Percentiles rank a stretch among this genome's conserved stretches.
Evolutionary conservation across 2,888 invertebrate species (phyloP).

Genomic region (Empis livida): DNA sequence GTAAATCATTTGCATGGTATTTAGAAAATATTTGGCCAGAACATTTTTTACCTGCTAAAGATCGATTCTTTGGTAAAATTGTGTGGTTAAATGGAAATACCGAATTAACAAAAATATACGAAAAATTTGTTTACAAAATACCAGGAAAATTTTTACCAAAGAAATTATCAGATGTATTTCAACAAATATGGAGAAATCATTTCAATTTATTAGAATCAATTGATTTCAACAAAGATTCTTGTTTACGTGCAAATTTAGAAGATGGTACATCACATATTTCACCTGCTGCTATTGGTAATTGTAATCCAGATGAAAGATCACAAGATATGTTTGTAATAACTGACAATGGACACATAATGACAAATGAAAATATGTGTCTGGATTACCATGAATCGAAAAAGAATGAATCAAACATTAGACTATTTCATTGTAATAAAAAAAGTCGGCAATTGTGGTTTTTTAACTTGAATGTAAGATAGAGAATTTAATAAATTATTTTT

Average conservation of each 20-base stretch:
- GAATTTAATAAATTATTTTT: neutral
- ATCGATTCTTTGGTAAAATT: slow-evolving; percentile 83
- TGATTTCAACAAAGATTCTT: slow-evolving; percentile 26
- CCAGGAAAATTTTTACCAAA: slow-evolving; percentile 23
- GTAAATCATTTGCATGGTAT: slow-evolving; percentile 88
- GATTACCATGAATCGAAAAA: slow-evolving; percentile 44
- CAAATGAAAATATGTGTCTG: slow-evolving; percentile 76
- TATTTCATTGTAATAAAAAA: slow-evolving; percentile 24
- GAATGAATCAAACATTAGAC: slow-evolving; percentile 23
- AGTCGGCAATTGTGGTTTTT: slow-evolving; percentile 30
- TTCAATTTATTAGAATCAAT: slow-evolving; percentile 21
- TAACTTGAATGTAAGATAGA: slow-evolving; percentile 27
- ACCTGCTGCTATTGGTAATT: slow-evolving; percentile 27
- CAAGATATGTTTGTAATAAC: slow-evolving; percentile 59
- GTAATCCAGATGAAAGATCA: slow-evolving; percentile 23
- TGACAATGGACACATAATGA: slow-evolving; percentile 58
- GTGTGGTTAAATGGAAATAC: slow-evolving; percentile 29
- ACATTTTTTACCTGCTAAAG: slow-evolving; percentile 82
- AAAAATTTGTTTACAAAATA: slow-evolving; percentile 23
- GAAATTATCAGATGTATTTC: slow-evolving; percentile 24
- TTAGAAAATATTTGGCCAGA: slow-evolving; percentile 91
- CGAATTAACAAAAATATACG: slow-evolving; percentile 23
- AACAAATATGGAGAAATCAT: slow-evolving; percentile 21
- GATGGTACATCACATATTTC: slow-evolving; percentile 15
- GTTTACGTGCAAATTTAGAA: slow-evolving; percentile 22